Evolutionary conservation across 2,797 vertebrate species (phyloP).

Genomic region (Lacerta viridis): DNA sequence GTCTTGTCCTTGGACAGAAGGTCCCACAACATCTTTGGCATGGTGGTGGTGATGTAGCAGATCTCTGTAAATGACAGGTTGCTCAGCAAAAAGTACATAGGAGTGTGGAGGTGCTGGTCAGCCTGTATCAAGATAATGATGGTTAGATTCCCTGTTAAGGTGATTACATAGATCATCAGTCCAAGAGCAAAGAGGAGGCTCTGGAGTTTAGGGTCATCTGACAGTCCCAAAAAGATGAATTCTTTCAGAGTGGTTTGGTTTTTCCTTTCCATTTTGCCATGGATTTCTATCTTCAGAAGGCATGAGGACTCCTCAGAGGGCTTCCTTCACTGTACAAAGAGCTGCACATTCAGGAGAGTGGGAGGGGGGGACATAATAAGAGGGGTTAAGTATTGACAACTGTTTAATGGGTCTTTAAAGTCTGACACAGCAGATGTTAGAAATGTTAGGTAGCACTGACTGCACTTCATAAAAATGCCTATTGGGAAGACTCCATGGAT

Average conservation of each 20-base stretch:
- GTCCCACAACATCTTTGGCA: conserved; percentile 35
- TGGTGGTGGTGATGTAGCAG: conserved; percentile 38
- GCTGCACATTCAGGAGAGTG: neutral
- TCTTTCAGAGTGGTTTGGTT: conserved; percentile 30
- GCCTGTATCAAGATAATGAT: conserved; percentile 19
- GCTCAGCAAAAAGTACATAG: conserved; percentile 39
- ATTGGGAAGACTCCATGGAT: neutral
- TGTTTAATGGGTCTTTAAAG: neutral
- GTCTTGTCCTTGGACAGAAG: conserved; percentile 19
- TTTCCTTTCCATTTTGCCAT: conserved; percentile 28
- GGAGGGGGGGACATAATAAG: neutral
- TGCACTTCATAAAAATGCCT: neutral
- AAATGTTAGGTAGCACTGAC: neutral
- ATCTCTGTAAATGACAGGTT: conserved; percentile 28
- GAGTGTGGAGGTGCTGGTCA: conserved; percentile 23
- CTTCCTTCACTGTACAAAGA: neutral
- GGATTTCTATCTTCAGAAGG: neutral
- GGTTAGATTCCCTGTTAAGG: conserved; percentile 24
- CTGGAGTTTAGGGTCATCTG: conserved; percentile 18
- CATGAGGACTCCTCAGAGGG: neutral
- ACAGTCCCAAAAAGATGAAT: conserved; percentile 30
- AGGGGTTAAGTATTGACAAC: neutral
- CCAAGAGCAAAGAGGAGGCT: conserved; percentile 13
- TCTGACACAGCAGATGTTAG: neutral
- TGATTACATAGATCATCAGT: conserved; percentile 23